Evolutionary conservation across 2,888 invertebrate species (phyloP).

Genomic region (Yponomeuta evonymella): DNA sequence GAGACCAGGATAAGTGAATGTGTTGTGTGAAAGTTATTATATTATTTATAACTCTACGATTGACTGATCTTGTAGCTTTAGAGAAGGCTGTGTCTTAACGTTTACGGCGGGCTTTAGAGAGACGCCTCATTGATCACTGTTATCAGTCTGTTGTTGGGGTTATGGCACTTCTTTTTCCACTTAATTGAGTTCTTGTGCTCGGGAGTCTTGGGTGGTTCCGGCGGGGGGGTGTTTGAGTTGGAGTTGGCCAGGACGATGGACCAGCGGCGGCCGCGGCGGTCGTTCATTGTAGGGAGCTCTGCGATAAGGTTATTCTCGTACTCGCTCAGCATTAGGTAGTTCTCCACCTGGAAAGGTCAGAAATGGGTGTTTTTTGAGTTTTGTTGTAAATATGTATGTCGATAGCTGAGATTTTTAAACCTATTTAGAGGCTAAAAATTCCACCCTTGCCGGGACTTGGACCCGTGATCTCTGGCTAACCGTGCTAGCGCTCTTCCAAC

Average conservation of each 20-base stretch:
- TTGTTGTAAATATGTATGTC: no score
- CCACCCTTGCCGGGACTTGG: no score
- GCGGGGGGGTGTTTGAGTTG: constrained; percentile 36
- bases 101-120: constrained; percentile 47
- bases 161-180: constrained; percentile 72
- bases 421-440: no score
- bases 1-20: no score
- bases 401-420: no score
- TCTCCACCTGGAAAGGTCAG: constrained; percentile 78
- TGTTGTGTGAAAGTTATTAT: no score
- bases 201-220: constrained; percentile 54
- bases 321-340: constrained; percentile 90
- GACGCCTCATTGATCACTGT: constrained; percentile 87
- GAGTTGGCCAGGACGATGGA: constrained; percentile 77
- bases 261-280: constrained; percentile 83
- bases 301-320: constrained; percentile 90
- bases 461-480: no score
- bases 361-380: no score
- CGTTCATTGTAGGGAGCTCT: constrained; percentile 84
- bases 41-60: no score
- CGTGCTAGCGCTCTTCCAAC: no score
- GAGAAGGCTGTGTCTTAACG: background rate
- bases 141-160: constrained; percentile 80
- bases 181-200: constrained; percentile 59
- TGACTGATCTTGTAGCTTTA: background rate